Base-by-base conservation (phyloP, 2,113 vertebrate genomes). In the Deroptyus accipitrinus region DNA sequence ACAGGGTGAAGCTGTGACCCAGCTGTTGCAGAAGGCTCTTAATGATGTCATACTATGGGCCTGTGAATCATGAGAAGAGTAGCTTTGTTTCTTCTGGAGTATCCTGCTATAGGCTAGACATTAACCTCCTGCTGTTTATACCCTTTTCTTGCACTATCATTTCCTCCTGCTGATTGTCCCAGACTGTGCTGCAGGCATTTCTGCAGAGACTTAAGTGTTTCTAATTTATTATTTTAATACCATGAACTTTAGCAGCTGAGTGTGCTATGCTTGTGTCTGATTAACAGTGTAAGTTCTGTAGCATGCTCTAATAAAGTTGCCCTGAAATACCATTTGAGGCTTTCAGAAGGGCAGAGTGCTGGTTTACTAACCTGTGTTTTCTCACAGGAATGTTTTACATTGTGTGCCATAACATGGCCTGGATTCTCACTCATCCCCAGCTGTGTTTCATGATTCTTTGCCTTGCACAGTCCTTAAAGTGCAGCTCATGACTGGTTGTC, bases 201-300 rank as follows among this genome's bases (percentile, higher is more conserved):
- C 88, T 91, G 80, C 69, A 81, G 73, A 57, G 74, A 77, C 24
- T 27, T 69, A 86, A 86, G 83, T 72, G 31, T 84, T 91, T 75
- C 73, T 93, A 77, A 54, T 92, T 94, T 93, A 61, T 82, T 91
- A 73, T 90, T 91, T 93, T 92, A 88, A 92, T 90, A 64, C 57
- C 31, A 3, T 76, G 77, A 90, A 91, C 83, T 91, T 92, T 23
- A 62, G 70, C 83, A 93, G 49, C 48, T 68, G 72, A 77, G 30
- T 64, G 19, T 88, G 41, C 68, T 76, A 8, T 73, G 57, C 57
- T 78, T 85, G 66, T 90, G 61, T 25, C 79, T 88, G 55, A 73
- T 86, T 90, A 86, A 44, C 37, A 81, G 68, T 46, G 18, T 54
- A 76, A 85, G 49, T 68, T 20, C 64, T 85, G 57, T 35, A 76